Conservation (phyloP, 2,113 vertebrate genomes). For the Daphoenositta chrysoptera region DNA sequence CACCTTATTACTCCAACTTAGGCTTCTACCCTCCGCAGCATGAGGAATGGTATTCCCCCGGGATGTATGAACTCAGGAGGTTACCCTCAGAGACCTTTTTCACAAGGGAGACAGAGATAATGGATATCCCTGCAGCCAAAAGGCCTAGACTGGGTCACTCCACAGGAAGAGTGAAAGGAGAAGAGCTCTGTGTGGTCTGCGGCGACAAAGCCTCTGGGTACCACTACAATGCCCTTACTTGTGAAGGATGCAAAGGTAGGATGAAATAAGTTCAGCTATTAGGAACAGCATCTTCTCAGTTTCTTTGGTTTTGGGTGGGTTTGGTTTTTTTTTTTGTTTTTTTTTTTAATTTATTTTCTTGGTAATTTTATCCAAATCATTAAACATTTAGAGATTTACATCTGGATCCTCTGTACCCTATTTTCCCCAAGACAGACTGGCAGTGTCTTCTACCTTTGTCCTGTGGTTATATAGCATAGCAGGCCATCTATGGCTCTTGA, state of each 20-base stretch:
- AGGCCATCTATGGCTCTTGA: background rate
- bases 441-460: background rate
- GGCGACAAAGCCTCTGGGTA: slow-evolving; percentile 98
- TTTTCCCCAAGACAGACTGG: background rate
- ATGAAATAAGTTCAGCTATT: background rate
- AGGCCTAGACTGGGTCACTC: slow-evolving; percentile 79
- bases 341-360: background rate
- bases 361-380: background rate
- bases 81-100: slow-evolving; percentile 81
- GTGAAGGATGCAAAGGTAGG: slow-evolving; percentile 98
- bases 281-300: background rate
- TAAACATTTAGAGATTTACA: background rate
- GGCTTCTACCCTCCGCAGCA: slow-evolving; percentile 85
- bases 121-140: slow-evolving; percentile 78
- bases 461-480: background rate
- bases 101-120: slow-evolving; percentile 77
- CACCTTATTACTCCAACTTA: slow-evolving; percentile 86
- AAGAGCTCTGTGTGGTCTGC: slow-evolving; percentile 96
- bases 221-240: slow-evolving; percentile 97
- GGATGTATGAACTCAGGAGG: slow-evolving; percentile 86
- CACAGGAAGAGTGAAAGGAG: slow-evolving; percentile 84
- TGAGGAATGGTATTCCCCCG: slow-evolving; percentile 88
- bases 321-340: background rate
- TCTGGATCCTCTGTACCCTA: background rate
- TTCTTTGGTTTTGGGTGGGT: background rate